Conservation (phyloP, 2,797 vertebrate genomes). For the Coregonus ussuriensis region DNA sequence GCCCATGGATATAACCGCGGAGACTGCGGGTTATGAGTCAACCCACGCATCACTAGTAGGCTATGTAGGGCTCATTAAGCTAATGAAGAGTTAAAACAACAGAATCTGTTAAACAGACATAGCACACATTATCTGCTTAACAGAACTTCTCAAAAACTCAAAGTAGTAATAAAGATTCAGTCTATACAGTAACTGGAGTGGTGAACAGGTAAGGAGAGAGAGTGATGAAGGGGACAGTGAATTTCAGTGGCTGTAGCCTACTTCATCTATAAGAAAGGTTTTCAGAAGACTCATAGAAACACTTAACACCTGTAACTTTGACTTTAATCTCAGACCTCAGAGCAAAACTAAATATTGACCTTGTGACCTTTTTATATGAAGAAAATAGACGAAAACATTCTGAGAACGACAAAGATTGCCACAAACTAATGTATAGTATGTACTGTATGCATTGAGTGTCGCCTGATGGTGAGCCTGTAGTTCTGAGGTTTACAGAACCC, state of each 20-base stretch:
- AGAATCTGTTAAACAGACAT: neutral
- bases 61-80: neutral
- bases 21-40: too few species aligned
- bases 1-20: too few species aligned
- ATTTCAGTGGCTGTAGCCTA: neutral
- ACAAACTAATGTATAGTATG: neutral
- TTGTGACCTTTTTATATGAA: neutral
- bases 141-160: neutral
- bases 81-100: neutral
- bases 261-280: neutral
- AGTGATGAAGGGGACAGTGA: neutral
- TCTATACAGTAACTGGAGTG: neutral
- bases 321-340: neutral
- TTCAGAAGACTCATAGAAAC: neutral
- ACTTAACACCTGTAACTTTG: neutral
- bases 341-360: too few species aligned
- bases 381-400: neutral
- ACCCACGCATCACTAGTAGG: too few species aligned
- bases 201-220: neutral
- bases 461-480: neutral
- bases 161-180: neutral
- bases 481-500: neutral
- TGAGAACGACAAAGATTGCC: neutral
- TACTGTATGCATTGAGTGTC: neutral
- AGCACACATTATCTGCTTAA: neutral